Evolutionary conservation across 2,888 invertebrate genomes (phyloP), one percentile per base, ranked within the genome.

Genomic region (Smittia aterrima): DNA sequence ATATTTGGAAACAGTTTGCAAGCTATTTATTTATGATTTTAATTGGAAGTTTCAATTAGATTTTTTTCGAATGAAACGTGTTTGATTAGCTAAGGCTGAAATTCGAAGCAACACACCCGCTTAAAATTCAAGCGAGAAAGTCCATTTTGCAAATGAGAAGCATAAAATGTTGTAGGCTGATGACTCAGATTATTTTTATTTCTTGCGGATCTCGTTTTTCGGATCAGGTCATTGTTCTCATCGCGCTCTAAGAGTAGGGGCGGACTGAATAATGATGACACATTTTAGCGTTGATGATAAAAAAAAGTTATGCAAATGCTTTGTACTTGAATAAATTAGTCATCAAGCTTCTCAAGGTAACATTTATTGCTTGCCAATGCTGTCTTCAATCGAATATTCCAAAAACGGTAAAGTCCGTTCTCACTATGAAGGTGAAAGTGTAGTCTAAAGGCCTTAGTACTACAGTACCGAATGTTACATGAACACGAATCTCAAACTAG

Each of bases 361-460:
- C n/a, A n/a, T n/a, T n/a, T 24, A 27, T 64, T 64, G n/a, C n/a
- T 25, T 64, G 6, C 58, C 6, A 4, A 58, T 4, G 16, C 4
- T n/a, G 16, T 47, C 47, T 47, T 2, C 47, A 11, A n/a, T 1
- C 58, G 18, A 64, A 66, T 4, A 66, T 66, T 66, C 66, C 66
- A 66, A 38, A 66, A 66, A 66, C 66, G 66, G 66, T 66, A 66
- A 40, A 7, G 66, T 66, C 66, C 66, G 64, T 58, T 2, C 27
- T 64, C 13, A n/a, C 4, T 11, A n/a, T 64, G 64, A 64, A 27
- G 64, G 64, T 64, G 64, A 64, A 64, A 64, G 64, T 64, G 18
- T 47, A n/a, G n/a, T n/a, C n/a, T n/a, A n/a, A n/a, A n/a, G n/a
- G n/a, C n/a, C n/a, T n/a, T n/a, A n/a, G n/a, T n/a, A n/a, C n/a